Evolutionary conservation across 2,113 vertebrate genomes (phyloP).

Genomic region (Etia nguti): DNA sequence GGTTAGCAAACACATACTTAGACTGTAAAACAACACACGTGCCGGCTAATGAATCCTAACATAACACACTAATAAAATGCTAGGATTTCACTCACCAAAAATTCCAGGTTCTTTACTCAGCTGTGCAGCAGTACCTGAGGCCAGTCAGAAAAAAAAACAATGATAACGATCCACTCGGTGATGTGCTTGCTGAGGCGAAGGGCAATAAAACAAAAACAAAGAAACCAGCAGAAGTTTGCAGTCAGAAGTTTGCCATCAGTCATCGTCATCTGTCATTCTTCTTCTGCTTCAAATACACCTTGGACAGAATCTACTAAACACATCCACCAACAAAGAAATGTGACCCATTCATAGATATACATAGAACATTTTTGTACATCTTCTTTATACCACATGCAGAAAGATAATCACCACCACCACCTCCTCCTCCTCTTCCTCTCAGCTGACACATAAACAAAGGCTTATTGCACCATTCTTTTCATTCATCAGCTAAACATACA

Average conservation of each 20-base stretch:
- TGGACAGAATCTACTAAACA: background rate
- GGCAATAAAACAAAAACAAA: conserved; percentile 15
- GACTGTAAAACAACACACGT: background rate
- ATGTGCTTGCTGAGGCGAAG: background rate
- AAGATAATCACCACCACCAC: background rate
- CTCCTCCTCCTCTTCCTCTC: background rate
- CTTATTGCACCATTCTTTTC: conserved; percentile 57
- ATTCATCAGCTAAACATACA: conserved; percentile 33
- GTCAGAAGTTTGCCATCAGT: background rate
- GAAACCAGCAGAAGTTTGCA: background rate
- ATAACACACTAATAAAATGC: background rate
- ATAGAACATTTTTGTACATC: background rate
- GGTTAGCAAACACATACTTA: background rate
- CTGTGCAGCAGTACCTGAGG: background rate
- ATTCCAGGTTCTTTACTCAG: background rate
- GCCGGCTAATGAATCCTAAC: background rate
- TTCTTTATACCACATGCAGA: background rate
- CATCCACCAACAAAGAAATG: background rate
- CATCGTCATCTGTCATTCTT: background rate
- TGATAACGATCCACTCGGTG: background rate
- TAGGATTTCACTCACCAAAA: background rate
- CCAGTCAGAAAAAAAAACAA: background rate
- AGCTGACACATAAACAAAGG: conserved; percentile 51
- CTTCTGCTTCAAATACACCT: background rate
- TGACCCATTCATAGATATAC: background rate